Base-by-base conservation (phyloP, 2,797 vertebrate species). In the Schizopygopsis malacanthus region DNA sequence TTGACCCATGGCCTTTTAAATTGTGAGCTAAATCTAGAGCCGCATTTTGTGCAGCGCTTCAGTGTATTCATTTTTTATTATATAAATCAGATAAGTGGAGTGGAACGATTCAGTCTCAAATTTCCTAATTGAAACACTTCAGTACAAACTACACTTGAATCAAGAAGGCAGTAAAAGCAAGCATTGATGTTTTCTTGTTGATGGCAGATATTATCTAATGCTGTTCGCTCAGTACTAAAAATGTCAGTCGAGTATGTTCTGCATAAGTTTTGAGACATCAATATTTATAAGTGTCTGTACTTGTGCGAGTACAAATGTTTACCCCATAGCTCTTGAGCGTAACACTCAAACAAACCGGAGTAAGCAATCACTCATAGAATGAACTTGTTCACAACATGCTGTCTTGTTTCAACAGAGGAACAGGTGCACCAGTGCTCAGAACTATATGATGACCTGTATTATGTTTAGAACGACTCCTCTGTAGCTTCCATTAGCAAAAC, bases 401-500 rank as follows among this genome's bases (percentile, higher is more conserved):
- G 63, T 54, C 65, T 81, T 54, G 79, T 71, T 81, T 37, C 18
- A 37, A 69, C 25, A 15, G 47, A 84, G 69, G 73, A 67, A 18
- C 37, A 39, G 54, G 45, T 70, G n/a, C 43, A 78, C 28, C 39
- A n/a, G 37, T 39, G 22, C 37, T 16, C 37, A 54, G 41, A 80
- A 39, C 20, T 45, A 43, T 41, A 72, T 72, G n/a, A 45, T 25
- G 61, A 47, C 54, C 10, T 25, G 52, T 43, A 78, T 86, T 83
- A 47, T 87, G 67, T 82, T 69, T 87, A 83, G 71, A 83, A 72
- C 69, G 73, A 83, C 90, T 88, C 91, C 88, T 88, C 84, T 89
- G 89, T 91, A 84, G 79, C 81, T 82, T 90, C 82, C 71, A 89
- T 92, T 92, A 92, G 79, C 85, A 71, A 63, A 90, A 89, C 90